Percentiles rank a stretch among this genome's conserved stretches.
Conservation (phyloP, 2,113 vertebrate species). For the Oncorhynchus mykiss region DNA sequence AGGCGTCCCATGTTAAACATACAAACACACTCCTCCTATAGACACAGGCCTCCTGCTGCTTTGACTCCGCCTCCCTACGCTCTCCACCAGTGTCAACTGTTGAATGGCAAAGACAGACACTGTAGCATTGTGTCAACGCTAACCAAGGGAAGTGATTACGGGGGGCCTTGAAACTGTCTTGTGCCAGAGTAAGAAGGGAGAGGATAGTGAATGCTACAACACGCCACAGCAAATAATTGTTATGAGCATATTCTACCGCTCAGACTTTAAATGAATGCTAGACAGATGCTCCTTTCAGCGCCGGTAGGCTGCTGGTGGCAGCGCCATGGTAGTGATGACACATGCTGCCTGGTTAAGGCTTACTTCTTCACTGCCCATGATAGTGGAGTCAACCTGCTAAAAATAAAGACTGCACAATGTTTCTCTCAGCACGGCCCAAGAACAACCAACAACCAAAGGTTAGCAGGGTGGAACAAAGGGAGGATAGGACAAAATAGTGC, state of each 20-base stretch:
- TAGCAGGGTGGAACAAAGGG: slow-evolving; percentile 31
- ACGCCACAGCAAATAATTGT: not conserved
- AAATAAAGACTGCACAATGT: slow-evolving; percentile 63
- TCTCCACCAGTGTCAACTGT: no score
- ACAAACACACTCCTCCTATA: no score
- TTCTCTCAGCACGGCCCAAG: slow-evolving; percentile 31
- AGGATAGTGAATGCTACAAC: not conserved
- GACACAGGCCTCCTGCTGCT: no score
- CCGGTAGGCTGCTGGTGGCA: slow-evolving; percentile 1
- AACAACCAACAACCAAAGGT: slow-evolving; percentile 49
- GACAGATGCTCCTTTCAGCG: slow-evolving; percentile 32
- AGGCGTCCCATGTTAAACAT: not conserved
- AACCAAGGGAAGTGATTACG: no score
- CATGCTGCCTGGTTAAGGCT: slow-evolving; percentile 22
- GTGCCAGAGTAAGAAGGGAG: not conserved
- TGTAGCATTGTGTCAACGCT: no score
- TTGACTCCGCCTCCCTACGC: no score
- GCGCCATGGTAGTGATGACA: slow-evolving; percentile 27
- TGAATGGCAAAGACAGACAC: no score
- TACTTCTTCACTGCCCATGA: slow-evolving; percentile 31
- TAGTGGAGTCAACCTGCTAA: slow-evolving; percentile 60
- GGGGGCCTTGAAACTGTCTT: no score
- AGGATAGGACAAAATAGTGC: slow-evolving; percentile 9
- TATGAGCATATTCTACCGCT: not conserved
- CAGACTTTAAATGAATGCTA: slow-evolving; percentile 2